A percentile compares a stretch with the other conserved stretches of the same genome.
These are phyloP conservation scores for Petrocephalus schoutedeni DNA, from an alignment of 2,797 vertebrate species.

Conservation along the genomic window DNA sequence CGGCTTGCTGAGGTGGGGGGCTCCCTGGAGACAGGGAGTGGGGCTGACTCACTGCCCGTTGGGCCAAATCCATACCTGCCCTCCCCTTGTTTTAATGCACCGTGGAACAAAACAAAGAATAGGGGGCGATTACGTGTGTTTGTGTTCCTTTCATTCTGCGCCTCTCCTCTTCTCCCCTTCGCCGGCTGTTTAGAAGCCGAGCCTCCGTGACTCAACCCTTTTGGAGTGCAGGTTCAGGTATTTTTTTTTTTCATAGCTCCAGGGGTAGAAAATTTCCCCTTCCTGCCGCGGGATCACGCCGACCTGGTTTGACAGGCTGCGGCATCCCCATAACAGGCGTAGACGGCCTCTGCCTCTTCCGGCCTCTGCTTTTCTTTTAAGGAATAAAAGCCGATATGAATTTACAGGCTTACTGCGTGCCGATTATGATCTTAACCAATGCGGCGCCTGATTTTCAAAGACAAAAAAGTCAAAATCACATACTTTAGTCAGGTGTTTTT, in stretches of 20 bases:
- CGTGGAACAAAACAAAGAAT: constrained; percentile 53
- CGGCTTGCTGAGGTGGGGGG: constrained; percentile 77
- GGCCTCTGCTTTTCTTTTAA: not conserved
- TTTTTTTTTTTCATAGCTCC: constrained; percentile 57
- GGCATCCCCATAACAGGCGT: constrained; percentile 52
- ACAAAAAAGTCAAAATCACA: not conserved
- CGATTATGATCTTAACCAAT: not conserved
- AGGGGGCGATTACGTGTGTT: constrained; percentile 50
- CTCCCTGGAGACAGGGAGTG: constrained; percentile 58
- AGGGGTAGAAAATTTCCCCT: constrained; percentile 60
- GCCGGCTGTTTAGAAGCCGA: constrained; percentile 24
- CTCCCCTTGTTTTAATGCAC: constrained; percentile 48
- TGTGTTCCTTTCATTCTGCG: not conserved
- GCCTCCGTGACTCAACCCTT: constrained; percentile 55
- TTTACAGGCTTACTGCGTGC: not conserved
- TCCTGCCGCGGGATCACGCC: constrained; percentile 54
- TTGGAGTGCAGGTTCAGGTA: constrained; percentile 52
- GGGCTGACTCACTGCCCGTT: constrained; percentile 58
- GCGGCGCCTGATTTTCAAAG: not conserved
- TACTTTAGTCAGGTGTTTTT: not conserved
- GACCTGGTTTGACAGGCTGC: constrained; percentile 52
- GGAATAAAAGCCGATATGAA: not conserved
- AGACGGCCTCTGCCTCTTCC: constrained; percentile 51
- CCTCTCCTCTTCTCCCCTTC: not conserved
- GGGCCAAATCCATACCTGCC: constrained; percentile 61